A percentile compares a stretch with the other conserved stretches of the same genome.
phyloP scores from a whole-genome alignment of 2,797 vertebrate genomes.

The Myotis planiceps region DNA sequence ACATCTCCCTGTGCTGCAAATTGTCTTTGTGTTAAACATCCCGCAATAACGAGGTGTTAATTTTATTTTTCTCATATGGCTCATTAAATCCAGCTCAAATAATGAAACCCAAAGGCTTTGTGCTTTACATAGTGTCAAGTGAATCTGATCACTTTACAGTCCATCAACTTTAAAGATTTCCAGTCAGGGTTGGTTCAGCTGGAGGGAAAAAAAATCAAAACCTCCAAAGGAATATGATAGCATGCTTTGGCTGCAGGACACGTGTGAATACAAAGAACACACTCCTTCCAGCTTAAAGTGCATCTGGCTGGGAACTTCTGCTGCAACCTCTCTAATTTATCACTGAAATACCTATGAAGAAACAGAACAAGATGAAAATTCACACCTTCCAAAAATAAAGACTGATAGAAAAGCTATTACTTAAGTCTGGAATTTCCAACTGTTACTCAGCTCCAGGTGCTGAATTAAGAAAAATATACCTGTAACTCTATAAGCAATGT shows the following conservation, averaged over 20 bases:
- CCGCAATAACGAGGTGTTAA: conserved; percentile 38
- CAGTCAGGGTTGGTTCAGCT: not conserved
- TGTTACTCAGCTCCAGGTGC: conserved; percentile 26
- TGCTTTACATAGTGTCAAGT: conserved; percentile 67
- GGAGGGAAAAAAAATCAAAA: not conserved
- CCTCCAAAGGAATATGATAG: conserved; percentile 52
- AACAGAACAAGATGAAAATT: conserved; percentile 66
- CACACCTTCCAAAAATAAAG: conserved; percentile 71
- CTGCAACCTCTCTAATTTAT: conserved; percentile 57
- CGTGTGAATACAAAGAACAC: conserved; percentile 68
- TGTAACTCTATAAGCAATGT: not conserved
- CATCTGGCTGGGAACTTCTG: conserved; percentile 66
- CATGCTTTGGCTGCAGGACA: conserved; percentile 68
- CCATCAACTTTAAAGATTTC: conserved; percentile 70
- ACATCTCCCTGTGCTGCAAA: conserved; percentile 31
- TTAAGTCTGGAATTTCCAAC: conserved; percentile 60
- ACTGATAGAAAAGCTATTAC: conserved; percentile 63
- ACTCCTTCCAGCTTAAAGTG: conserved; percentile 69
- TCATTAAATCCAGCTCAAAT: conserved; percentile 74
- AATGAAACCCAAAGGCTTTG: conserved; percentile 51
- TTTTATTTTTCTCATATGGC: conserved; percentile 45
- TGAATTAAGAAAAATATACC: conserved; percentile 56
- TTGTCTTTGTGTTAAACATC: conserved; percentile 62
- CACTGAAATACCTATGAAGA: conserved; percentile 71
- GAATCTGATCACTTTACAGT: conserved; percentile 73